Evolutionary conservation across 2,888 invertebrate genomes (phyloP), one percentile per base, ranked within the genome.

Genomic region (Aphodius sticticus): DNA sequence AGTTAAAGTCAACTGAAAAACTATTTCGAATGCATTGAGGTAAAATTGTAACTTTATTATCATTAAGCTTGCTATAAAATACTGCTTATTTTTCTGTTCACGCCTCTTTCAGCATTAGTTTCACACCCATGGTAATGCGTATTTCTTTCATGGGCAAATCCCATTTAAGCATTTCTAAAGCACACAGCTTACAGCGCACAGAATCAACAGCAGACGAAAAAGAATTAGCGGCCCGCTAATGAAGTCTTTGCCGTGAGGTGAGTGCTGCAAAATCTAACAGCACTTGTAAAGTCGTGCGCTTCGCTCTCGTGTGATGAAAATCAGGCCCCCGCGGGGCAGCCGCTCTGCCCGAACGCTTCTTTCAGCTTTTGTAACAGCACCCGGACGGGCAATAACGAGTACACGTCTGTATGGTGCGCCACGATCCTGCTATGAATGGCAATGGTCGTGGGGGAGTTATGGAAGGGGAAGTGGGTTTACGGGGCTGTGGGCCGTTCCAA

Each of bases 121-220:
- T 26, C 26, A 3, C 26, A 26, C 53, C 12, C 53, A 53, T 53
- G 53, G 53, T 53, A 53, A 53, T 53, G 7, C 53, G 53, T 53
- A 53, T 53, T 53, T 53, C 53, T 53, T 53, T 12, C 53, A 53
- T 53, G 12, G 53, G 26, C 7, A 53, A 53, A 53, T 53, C 12
- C 53, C 53, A 53, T 53, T 53, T 53, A 53, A 53, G 53, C 53
- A 53, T 53, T 53, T 53, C 53, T 53, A 53, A 53, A 53, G 53
- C 53, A 53, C 6, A 53, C 53, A 53, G 53, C 53, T 53, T 53
- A 53, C 53, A 7, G 38, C 38, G 38, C 38, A 38, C 38, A 53
- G 12, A 53, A 53, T 2, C 53, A 53, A 53, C 53, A 12, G 53
- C 53, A 53, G 9, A 12, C 53, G 53, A 53, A 53, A 53, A 53